phyloP scores from a whole-genome alignment of 2,113 vertebrate species.

The Baryphthengus martii region DNA sequence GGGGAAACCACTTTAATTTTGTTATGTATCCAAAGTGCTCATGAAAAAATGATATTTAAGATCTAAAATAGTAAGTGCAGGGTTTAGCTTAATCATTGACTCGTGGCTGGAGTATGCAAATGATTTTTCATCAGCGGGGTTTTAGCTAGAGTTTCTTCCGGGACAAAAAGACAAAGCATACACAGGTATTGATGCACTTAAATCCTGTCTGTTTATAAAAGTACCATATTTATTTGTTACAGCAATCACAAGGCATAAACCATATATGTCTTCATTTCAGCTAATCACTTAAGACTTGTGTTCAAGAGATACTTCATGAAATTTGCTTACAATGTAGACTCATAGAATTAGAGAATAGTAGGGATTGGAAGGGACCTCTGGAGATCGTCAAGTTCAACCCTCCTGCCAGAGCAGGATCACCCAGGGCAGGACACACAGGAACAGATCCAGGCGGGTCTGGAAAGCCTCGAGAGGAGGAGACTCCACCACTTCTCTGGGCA shows the following conservation, averaged over 20 bases:
- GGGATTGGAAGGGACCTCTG: no score
- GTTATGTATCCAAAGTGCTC: background rate
- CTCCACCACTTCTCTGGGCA: no score
- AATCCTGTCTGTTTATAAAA: background rate
- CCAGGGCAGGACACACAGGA: no score
- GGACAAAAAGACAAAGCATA: background rate
- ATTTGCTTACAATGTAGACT: background rate
- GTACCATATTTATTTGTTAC: background rate
- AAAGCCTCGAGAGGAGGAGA: no score
- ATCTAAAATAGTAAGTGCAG: background rate
- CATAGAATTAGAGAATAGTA: no score
- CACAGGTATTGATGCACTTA: background rate
- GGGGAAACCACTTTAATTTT: background rate
- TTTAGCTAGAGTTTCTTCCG: background rate
- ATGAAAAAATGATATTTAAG: background rate
- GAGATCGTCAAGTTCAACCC: no score
- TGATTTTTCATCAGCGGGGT: background rate
- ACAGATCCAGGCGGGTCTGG: no score
- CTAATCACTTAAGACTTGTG: background rate
- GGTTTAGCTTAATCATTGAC: background rate
- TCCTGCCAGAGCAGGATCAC: no score
- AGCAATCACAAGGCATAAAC: background rate
- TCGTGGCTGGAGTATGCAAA: background rate
- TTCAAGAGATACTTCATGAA: background rate
- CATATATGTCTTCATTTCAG: background rate